Percentiles rank a stretch among this genome's conserved stretches.
These are phyloP conservation scores for Campoletis sonorensis DNA, from an alignment of 1,140 invertebrate species.

Conservation along the genomic window DNA sequence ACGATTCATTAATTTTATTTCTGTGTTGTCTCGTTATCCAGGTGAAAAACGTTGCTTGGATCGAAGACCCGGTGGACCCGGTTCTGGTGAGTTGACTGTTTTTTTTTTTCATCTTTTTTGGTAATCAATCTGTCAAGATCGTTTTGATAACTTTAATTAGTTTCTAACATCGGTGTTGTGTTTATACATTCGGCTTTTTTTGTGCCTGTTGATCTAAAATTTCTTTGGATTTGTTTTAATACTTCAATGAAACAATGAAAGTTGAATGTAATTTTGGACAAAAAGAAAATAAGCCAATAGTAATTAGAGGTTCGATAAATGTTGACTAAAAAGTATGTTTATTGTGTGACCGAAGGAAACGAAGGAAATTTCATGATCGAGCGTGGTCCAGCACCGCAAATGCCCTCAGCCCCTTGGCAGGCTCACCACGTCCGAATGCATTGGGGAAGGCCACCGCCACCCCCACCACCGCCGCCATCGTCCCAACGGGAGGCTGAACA, in stretches of 20 bases:
- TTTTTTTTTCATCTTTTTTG: too few relatives aligned
- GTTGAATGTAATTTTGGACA: too few relatives aligned
- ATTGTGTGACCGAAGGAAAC: slow-evolving; percentile 57
- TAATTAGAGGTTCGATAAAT: background rate
- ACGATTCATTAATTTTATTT: slow-evolving; percentile 48
- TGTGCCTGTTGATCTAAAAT: too few relatives aligned
- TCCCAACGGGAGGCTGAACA: slow-evolving; percentile 54
- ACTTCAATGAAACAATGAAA: too few relatives aligned
- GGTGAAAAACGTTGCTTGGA: slow-evolving; percentile 72
- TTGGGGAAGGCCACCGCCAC: slow-evolving; percentile 69
- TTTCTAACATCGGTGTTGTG: too few relatives aligned
- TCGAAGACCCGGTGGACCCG: slow-evolving; percentile 60
- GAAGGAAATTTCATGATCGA: slow-evolving; percentile 64
- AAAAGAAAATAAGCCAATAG: too few relatives aligned
- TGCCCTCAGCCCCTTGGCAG: slow-evolving; percentile 67
- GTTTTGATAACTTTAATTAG: too few relatives aligned
- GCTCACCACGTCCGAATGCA: slow-evolving; percentile 65
- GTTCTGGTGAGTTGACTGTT: slow-evolving; percentile 61
- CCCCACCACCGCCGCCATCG: slow-evolving; percentile 67
- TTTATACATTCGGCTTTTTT: too few relatives aligned
- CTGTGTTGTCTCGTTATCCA: slow-evolving; percentile 58
- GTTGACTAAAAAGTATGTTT: slow-evolving; percentile 8
- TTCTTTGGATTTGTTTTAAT: too few relatives aligned
- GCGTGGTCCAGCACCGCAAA: slow-evolving; percentile 58
- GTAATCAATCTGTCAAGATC: background rate